Base-by-base conservation (phyloP, 2,888 invertebrate species). In the Tyria jacobaeae region DNA sequence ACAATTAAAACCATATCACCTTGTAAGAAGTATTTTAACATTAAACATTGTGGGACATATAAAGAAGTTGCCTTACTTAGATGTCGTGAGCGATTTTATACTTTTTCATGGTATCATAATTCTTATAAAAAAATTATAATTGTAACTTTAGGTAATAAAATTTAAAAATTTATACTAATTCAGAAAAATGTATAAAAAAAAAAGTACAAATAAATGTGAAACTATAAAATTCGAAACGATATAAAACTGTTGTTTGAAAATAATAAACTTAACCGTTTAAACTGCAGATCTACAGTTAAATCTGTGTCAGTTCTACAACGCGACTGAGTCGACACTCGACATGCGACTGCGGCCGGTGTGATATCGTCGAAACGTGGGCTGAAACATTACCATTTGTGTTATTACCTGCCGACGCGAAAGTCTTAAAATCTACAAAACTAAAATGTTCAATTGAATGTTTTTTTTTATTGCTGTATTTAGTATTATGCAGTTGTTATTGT, bases 181-280 rank as follows among this genome's bases (percentile, higher is more conserved):
- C 37, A 3, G 37, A 39, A 3, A 15, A 39, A 17, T 4, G 17
- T 44, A 17, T 21, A 21, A 44, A 44, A 44, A 3, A 10, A 21
- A 1, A 21, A 17, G 21, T 21, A 44, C 21, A 21, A 21, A 21
- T 44, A 44, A n/a, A 44, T 21, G 12, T 44, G 21, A 44, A 17
- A 44, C 17, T 21, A 21, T 44, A 41, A 17, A 17, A 21, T 17
- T 21, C 1, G 9, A 50, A 59, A 62, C 27, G 56, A 60, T 56
- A 56, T 44, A 49, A 49, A 59, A 62, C 41, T 15, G 71, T 68
- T 67, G 73, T 72, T 60, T 58, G 34, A 21, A 14, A 35, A 27
- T 21, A 7, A 51, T 51, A 34, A 35, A 14, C 34, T 51, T 14
- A 51, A 17, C 51, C 51, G 51, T 51, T 51, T 7, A 34, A 51